Evolutionary conservation across 2,113 vertebrate species (phyloP).

Genomic region (Protobothrops flavoviridis): DNA sequence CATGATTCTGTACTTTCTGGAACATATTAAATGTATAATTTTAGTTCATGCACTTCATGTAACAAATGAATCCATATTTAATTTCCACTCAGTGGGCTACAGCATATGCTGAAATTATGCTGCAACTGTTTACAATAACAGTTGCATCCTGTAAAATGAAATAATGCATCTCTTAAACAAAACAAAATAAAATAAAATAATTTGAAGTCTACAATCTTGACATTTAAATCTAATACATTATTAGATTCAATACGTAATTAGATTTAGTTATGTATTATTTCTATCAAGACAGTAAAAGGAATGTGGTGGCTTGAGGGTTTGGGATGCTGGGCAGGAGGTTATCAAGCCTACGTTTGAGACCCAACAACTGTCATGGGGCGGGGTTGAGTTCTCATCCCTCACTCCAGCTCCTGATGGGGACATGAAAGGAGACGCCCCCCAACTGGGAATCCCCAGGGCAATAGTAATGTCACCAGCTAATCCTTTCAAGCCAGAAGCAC

Average conservation of each 20-base stretch:
- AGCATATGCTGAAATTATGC: background rate
- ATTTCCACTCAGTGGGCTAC: background rate
- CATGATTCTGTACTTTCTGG: background rate
- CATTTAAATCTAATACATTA: background rate
- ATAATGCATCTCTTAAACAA: background rate
- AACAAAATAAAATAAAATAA: background rate
- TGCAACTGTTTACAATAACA: background rate
- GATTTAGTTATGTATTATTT: background rate
- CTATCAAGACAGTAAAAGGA: background rate
- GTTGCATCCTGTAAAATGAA: background rate
- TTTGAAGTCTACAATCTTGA: background rate
- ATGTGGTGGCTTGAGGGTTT: no score
- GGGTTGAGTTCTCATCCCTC: background rate
- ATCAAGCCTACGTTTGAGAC: background rate
- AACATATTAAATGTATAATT: background rate
- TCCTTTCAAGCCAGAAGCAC: background rate
- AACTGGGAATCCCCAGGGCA: background rate
- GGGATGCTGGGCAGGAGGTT: background rate
- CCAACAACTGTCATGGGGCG: no score
- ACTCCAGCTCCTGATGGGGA: background rate
- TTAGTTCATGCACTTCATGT: background rate
- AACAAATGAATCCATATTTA: background rate
- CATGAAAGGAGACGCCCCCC: background rate
- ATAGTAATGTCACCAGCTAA: background rate
- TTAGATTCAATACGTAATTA: background rate